phyloP scores from a whole-genome alignment of 2,797 vertebrate genomes.

The Gambusia yucatana region DNA sequence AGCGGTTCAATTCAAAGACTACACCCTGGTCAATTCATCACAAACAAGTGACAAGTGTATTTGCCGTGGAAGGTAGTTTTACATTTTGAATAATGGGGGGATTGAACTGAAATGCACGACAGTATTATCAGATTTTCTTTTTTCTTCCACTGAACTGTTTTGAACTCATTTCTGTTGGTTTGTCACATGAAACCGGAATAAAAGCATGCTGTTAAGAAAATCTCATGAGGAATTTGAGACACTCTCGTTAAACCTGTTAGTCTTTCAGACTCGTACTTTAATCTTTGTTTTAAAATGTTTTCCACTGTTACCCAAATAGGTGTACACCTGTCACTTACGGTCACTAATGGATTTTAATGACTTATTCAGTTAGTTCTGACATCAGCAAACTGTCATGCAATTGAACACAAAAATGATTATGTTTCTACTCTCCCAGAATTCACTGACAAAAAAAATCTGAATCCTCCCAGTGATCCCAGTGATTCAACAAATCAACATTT shows the following conservation, averaged over 20 bases:
- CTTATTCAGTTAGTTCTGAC: neutral
- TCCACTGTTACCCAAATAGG: neutral
- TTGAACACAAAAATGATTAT: neutral
- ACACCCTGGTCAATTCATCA: neutral
- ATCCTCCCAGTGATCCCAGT: neutral
- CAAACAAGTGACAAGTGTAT: neutral
- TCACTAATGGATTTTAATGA: neutral
- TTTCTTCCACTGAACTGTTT: neutral
- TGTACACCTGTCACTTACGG: neutral
- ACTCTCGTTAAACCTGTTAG: neutral
- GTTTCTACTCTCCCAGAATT: neutral
- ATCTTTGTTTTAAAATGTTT: neutral
- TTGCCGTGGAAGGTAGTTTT: neutral
- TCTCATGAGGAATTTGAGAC: neutral
- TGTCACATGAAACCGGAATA: neutral
- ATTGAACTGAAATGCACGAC: neutral
- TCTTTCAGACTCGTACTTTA: neutral
- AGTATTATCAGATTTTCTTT: neutral
- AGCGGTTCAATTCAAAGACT: neutral
- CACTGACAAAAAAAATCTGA: too few relatives aligned
- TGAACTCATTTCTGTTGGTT: neutral
- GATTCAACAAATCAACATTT: neutral
- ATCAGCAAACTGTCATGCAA: neutral
- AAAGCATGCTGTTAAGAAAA: neutral
- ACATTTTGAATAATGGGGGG: neutral